Conservation (phyloP, 2,797 vertebrate genomes). For the Pelodytes ibericus region DNA sequence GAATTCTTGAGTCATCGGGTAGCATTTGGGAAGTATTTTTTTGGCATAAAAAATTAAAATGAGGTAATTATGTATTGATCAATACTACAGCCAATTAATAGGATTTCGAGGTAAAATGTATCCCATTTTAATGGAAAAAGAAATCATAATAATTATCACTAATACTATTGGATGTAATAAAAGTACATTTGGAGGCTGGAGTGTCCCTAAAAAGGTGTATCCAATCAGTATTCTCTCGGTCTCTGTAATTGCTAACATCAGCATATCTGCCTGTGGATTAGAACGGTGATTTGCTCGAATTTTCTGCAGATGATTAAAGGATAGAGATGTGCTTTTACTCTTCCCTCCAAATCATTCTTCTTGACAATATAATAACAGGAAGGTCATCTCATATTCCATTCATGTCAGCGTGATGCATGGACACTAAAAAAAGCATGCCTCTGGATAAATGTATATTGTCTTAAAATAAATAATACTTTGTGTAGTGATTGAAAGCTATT, state of each 20-base stretch:
- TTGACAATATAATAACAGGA: slow-evolving; percentile 49
- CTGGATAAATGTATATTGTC: slow-evolving; percentile 21
- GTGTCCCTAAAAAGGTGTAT: no score
- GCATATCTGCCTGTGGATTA: not conserved
- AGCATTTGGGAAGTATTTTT: no score
- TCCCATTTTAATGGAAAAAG: no score
- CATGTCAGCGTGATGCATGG: slow-evolving; percentile 50
- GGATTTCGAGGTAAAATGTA: no score
- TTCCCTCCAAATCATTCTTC: slow-evolving; percentile 48
- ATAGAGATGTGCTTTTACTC: slow-evolving; percentile 29
- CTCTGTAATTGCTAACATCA: slow-evolving; percentile 24
- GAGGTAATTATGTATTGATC: no score
- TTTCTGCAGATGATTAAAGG: slow-evolving; percentile 33
- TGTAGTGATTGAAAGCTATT: slow-evolving; percentile 16
- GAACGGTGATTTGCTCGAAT: slow-evolving; percentile 3
- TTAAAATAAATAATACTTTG: slow-evolving; percentile 39
- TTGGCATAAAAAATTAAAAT: no score
- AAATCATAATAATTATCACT: no score
- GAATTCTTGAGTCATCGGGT: no score
- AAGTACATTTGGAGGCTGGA: no score
- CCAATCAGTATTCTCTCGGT: not conserved
- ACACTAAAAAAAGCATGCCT: not conserved
- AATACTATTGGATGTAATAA: no score
- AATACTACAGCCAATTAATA: no score
- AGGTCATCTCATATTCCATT: slow-evolving; percentile 44